Evolutionary conservation across 2,888 invertebrate species (phyloP), one percentile per base, ranked within the genome.

Genomic region (Drymonia ruficornis): DNA sequence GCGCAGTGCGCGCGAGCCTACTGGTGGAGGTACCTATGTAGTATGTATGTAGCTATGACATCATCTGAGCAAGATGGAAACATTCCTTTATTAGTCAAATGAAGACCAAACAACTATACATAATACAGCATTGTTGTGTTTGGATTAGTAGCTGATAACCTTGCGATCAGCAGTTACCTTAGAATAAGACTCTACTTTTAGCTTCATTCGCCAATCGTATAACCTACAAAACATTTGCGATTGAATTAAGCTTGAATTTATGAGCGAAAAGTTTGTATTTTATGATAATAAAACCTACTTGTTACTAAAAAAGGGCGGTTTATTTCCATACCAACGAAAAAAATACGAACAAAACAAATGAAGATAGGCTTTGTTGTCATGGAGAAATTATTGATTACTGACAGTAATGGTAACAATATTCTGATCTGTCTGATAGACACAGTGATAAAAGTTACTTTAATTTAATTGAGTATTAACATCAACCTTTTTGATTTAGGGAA

Each of bases 111-210:
- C 62, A 54, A 57, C 50, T 66, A 59, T 55, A 56, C 16, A 36
- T 51, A 31, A 15, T 42, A 59, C 53, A 56, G 45, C 52, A 50
- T 54, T 55, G 63, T 51, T 51, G 40, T 61, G 54, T 55, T 52
- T 55, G 47, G 55, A 53, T 63, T 58, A 59, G 52, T 62, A 43
- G 42, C 51, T 54, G 47, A 64, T 56, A 67, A 53, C 49, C 44
- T 44, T 38, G 46, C 38, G 54, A 55, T 55, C 16, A 43, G 13
- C 31, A 49, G 34, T 83, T 87, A 90, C 89, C 89, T 87, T 82
- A 19, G 84, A 82, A 73, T 84, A 85, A 47, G 76, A 72, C 72
- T 89, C 79, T 59, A 81, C 69, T 75, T 68, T 87, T 76, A 85
- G 81, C 81, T 90, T 89, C 89, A 90, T 89, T 64, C 61, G 70